These are phyloP conservation scores for Buphagus erythrorhynchus DNA, from an alignment of 2,797 vertebrate genomes.

Conservation along the genomic window DNA sequence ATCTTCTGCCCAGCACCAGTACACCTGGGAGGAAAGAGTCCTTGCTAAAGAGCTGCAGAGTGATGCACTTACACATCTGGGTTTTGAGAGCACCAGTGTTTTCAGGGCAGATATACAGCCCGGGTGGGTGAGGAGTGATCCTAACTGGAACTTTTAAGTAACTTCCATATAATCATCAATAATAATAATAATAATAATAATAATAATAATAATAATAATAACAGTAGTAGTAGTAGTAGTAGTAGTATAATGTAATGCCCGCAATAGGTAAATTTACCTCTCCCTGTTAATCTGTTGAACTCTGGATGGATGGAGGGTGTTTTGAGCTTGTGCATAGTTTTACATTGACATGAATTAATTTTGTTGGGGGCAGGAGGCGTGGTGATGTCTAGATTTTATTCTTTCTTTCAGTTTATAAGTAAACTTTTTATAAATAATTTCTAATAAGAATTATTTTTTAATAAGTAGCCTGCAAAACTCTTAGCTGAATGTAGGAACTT, in stretches of 20 bases:
- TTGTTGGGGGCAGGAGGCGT: rapidly evolving
- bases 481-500: background rate
- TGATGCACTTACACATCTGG: background rate
- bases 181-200: no score
- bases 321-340: background rate
- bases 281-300: background rate
- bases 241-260: background rate
- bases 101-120: background rate
- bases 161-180: background rate
- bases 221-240: no score
- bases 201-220: background rate
- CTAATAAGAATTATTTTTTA: background rate
- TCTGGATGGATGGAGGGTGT: background rate
- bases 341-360: background rate
- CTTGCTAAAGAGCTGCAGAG: background rate
- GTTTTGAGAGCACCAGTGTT: background rate
- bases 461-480: background rate
- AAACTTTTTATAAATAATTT: background rate
- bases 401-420: background rate
- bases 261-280: background rate
- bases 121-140: background rate
- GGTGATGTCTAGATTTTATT: background rate
- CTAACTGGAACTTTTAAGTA: background rate
- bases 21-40: background rate
- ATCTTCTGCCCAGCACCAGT: background rate